Evolutionary conservation across 2,888 invertebrate species (phyloP), one percentile per base, ranked within the genome.

Genomic region (Miltochrista miniata): DNA sequence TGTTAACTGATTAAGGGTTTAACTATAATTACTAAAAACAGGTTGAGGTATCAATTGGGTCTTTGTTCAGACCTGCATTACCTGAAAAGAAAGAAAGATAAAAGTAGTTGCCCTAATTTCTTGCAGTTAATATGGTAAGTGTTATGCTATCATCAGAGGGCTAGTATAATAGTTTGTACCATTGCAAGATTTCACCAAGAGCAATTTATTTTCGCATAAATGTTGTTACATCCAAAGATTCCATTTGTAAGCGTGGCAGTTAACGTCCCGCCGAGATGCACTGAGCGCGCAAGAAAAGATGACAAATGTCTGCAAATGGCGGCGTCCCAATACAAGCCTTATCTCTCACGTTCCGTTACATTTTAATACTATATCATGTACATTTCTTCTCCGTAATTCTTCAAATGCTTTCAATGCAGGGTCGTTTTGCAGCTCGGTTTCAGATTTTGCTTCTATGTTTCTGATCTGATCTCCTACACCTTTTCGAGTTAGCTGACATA

Each of bases 331-430:
- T 64, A 62, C 60, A 59, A 58, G 50, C 48, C 64, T 74, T 78
- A 79, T 80, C 79, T 77, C 64, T 76, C 64, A 73, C 79, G 70
- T 71, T 74, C 77, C 79, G 76, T 77, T 79, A 76, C 71, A 61
- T 63, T 64, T 59, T 63, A 65, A 69, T 73, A 66, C 65, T 62
- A 65, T 59, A 63, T 62, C 56, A 35, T 54, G 33, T 43, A 43
- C 7, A 44, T 44, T 13, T 35, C 18, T 11, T 14, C 1, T 14
- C 29, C 44, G 31, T 15, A 30, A 14, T 30, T 45, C 14, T n/a
- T 14, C 15, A 30, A 67, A 48, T 41, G 41, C 7, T 56, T 43
- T 43, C 43, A 47, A 47, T 47, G 43, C 11, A 13, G 38, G 36
- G 15, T 35, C 44, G 29, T 45, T 52, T 47, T 40, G 13, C 9